A percentile compares a stretch with the other conserved stretches of the same genome.
phyloP scores from a whole-genome alignment of 2,113 vertebrate species.

The Planiliza haematocheilus region DNA sequence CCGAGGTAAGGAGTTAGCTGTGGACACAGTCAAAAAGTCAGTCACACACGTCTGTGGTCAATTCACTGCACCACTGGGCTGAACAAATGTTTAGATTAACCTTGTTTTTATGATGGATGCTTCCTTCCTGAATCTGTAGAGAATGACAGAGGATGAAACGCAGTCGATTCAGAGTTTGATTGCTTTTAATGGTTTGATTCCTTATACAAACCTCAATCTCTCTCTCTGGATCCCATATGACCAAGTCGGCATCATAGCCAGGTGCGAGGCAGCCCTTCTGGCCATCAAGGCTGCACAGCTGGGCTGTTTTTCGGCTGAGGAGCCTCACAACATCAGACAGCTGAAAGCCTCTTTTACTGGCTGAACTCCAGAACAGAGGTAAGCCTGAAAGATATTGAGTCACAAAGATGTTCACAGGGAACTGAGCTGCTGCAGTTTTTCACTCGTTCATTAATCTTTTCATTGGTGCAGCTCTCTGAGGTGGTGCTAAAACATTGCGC shows the following conservation, averaged over 20 bases:
- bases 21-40: conserved; percentile 18
- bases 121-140: conserved; percentile 80
- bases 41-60: background rate
- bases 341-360: conserved; percentile 80
- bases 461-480: background rate
- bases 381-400: conserved; percentile 71
- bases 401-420: background rate
- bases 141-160: background rate
- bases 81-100: conserved; percentile 55
- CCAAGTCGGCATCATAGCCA: conserved; percentile 85
- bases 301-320: conserved; percentile 82
- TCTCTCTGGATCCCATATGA: conserved; percentile 87
- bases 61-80: background rate
- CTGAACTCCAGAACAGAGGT: conserved; percentile 87
- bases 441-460: background rate
- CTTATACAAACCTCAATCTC: conserved; percentile 78
- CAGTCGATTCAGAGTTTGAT: background rate
- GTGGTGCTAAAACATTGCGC: background rate
- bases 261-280: conserved; percentile 80
- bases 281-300: conserved; percentile 80
- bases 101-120: conserved; percentile 86
- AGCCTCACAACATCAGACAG: conserved; percentile 80
- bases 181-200: background rate
- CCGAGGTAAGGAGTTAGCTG: conserved; percentile 87
- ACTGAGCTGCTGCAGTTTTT: background rate